Conservation (phyloP, 2,888 invertebrate species). For the Tetrapedia diversipes region DNA sequence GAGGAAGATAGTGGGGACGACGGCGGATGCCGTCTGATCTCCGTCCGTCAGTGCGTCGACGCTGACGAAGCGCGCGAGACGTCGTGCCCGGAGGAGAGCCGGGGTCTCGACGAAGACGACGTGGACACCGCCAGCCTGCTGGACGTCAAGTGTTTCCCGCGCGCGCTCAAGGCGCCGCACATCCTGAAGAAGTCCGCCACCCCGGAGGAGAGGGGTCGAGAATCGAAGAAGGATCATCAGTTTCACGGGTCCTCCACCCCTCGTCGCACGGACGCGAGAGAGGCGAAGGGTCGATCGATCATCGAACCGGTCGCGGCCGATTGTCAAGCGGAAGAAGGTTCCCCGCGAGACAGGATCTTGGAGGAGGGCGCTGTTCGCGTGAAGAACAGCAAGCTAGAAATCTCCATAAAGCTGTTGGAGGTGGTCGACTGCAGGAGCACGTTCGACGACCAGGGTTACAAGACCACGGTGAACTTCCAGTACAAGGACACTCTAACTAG, state of each 20-base stretch:
- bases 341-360: neutral
- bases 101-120: conserved; percentile 36
- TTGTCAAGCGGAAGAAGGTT: neutral
- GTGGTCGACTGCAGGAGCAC: conserved; percentile 23
- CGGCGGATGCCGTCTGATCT: conserved; percentile 80
- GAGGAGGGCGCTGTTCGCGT: neutral
- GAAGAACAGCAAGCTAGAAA: conserved; percentile 6
- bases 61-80: conserved; percentile 61
- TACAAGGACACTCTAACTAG: conserved; percentile 59
- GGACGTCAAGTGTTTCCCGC: conserved; percentile 47
- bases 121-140: conserved; percentile 48
- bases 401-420: conserved; percentile 35
- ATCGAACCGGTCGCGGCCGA: neutral
- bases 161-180: conserved; percentile 39
- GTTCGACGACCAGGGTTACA: conserved; percentile 49
- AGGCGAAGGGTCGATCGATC: neutral
- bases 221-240: conserved; percentile 50
- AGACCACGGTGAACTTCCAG: conserved; percentile 58
- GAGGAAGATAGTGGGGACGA: conserved; percentile 76
- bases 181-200: conserved; percentile 24
- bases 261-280: neutral
- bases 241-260: conserved; percentile 2
- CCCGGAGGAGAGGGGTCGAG: conserved; percentile 33
- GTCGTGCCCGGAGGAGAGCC: conserved; percentile 40
- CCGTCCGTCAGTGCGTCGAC: conserved; percentile 75